These are phyloP conservation scores for Campopleginae sp. DNA, from an alignment of 2,888 invertebrate species.

Conservation along the genomic window DNA sequence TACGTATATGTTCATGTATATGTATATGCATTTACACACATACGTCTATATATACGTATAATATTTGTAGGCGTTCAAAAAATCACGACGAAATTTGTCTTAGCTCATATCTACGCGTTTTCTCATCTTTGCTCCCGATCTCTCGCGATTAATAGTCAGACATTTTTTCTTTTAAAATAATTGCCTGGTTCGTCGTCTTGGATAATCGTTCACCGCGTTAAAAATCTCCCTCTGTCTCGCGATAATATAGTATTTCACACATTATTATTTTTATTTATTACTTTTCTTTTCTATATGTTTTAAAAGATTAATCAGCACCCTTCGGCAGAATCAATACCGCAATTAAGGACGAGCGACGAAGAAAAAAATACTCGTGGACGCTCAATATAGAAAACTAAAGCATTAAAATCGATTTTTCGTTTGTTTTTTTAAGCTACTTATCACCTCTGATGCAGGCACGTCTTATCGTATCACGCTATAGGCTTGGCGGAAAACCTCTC, in stretches of 20 bases:
- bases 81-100: conserved; percentile 48
- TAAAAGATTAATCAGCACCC: conserved; percentile 65
- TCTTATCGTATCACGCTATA: conserved; percentile 83
- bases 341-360: conserved; percentile 69
- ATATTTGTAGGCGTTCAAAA: conserved; percentile 54
- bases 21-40: not conserved
- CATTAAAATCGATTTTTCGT: conserved; percentile 70
- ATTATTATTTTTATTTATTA: conserved; percentile 36
- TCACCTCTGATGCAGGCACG: conserved; percentile 82
- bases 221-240: conserved; percentile 62
- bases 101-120: conserved; percentile 24
- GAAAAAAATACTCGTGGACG: conserved; percentile 67
- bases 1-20: conserved; percentile 19
- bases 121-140: not conserved
- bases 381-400: conserved; percentile 81
- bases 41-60: conserved; percentile 42
- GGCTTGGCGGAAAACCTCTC: conserved; percentile 77
- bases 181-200: conserved; percentile 35
- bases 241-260: conserved; percentile 54
- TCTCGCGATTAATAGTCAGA: conserved; percentile 42
- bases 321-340: conserved; percentile 68
- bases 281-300: not conserved
- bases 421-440: conserved; percentile 75
- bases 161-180: conserved; percentile 30
- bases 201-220: conserved; percentile 45